phyloP scores from a whole-genome alignment of 2,113 vertebrate species.

The Pandion haliaetus region DNA sequence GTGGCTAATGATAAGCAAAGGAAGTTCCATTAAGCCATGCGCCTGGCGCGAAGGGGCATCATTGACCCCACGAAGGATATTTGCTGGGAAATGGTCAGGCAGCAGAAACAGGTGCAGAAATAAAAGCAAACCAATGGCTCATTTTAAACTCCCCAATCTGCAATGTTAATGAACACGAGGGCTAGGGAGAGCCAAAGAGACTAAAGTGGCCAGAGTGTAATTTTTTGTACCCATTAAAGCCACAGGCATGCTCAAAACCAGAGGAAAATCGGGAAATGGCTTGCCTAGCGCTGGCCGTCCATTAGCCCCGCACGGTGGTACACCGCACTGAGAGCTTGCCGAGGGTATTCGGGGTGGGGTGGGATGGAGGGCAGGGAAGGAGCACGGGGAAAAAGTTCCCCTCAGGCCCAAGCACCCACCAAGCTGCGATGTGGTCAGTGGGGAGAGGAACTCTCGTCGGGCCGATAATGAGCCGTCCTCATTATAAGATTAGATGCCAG shows the following conservation, averaged over 20 bases:
- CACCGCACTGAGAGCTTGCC: background rate
- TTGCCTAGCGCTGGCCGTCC: background rate
- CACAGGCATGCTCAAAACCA: background rate
- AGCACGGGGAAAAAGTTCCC: background rate
- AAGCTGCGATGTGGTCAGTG: background rate
- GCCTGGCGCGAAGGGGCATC: background rate
- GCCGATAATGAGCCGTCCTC: constrained; percentile 66
- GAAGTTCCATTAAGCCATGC: background rate
- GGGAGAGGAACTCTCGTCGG: background rate
- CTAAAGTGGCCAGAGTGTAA: accelerated
- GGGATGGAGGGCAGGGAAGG: background rate
- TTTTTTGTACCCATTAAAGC: background rate
- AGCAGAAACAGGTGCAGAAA: constrained; percentile 53
- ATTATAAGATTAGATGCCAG: constrained; percentile 72
- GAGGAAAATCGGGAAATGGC: background rate
- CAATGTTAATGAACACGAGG: background rate
- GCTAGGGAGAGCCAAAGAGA: background rate
- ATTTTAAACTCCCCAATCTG: background rate
- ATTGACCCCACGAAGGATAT: background rate
- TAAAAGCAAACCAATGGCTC: background rate
- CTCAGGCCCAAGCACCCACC: background rate
- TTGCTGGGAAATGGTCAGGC: background rate
- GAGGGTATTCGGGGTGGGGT: background rate
- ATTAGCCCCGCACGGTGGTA: background rate
- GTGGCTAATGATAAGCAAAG: constrained; percentile 28